Evolutionary conservation across 2,888 invertebrate genomes (phyloP), one percentile per base, ranked within the genome.

Genomic region (Geotrupes spiniger): DNA sequence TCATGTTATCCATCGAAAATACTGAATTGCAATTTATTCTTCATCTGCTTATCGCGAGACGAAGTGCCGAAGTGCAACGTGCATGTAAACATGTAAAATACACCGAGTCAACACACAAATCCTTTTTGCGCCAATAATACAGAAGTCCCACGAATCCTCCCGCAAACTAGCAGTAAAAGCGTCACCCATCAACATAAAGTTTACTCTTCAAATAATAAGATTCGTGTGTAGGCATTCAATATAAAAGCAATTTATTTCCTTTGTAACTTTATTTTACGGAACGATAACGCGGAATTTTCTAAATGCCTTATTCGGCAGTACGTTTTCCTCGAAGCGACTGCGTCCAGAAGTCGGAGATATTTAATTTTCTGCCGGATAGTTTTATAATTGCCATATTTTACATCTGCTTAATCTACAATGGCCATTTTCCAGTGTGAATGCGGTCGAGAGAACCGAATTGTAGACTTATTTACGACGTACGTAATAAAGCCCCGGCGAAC

Each of bases 381-480:
- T 46, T 46, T 46, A 40, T 46, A 46, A 46, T 46, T 46, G 40
- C 40, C 46, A 37, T 44, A 44, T 44, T 37, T 44, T 37, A 44
- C 44, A 44, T 37, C 15, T 26, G 31, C 25, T 40, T 46, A 46
- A 46, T 46, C 46, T 46, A 37, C 40, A 33, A 21, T 46, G 40
- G 46, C 36, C 28, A 44, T 44, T 44, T n/a, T 44, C 44, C 36
- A 44, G 39, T 46, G 39, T 33, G 46, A 46, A 27, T 46, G 40
- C 25, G 46, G 46, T 46, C 33, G 31, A 21, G 37, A 37, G 37
- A 37, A 39, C 33, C 33, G 46, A 46, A 46, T 46, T 46, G 46
- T 40, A 33, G 46, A 40, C 46, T 46, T 46, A 46, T 46, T 46
- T 46, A 46, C 46, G 46, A 46, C 40, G 46, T 46, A 46, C 46